These are phyloP conservation scores for Eremobia ochroleuca DNA, from an alignment of 2,888 invertebrate species.

Conservation along the genomic window DNA sequence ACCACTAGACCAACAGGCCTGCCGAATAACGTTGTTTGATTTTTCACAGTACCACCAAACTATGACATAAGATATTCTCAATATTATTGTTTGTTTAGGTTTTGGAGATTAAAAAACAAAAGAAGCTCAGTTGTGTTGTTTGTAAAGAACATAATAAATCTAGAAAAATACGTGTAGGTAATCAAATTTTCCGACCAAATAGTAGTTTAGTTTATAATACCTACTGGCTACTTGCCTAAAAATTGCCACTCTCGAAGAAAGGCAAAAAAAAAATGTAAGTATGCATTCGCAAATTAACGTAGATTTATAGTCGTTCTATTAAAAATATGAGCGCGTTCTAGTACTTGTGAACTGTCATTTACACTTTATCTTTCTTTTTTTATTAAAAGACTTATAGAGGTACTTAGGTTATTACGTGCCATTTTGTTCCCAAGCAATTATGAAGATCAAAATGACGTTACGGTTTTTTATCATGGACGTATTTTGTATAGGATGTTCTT, in stretches of 20 bases:
- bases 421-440: slow-evolving; percentile 16
- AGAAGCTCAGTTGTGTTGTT: not conserved
- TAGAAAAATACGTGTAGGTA: not conserved
- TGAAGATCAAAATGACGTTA: slow-evolving; percentile 8
- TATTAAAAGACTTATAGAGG: slow-evolving; percentile 25
- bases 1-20: too few relatives aligned
- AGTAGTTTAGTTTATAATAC: slow-evolving; percentile 29
- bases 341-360: slow-evolving; percentile 8
- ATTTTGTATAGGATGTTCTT: not conserved
- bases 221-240: slow-evolving; percentile 46
- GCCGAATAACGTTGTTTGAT: too few relatives aligned
- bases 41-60: not conserved
- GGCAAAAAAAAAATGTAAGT: slow-evolving; percentile 14
- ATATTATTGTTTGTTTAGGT: too few relatives aligned
- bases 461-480: slow-evolving; percentile 30
- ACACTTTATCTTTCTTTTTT: slow-evolving; percentile 7
- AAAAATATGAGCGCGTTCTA: slow-evolving; percentile 22
- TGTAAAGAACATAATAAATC: slow-evolving; percentile 4
- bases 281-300: slow-evolving; percentile 29
- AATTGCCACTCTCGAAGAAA: slow-evolving; percentile 22
- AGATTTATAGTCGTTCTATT: slow-evolving; percentile 23
- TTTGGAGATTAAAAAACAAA: not conserved
- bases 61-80: not conserved
- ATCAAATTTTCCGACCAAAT: not conserved
- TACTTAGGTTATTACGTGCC: not conserved